These are phyloP conservation scores for Cololabis saira DNA, from an alignment of 2,113 vertebrate genomes.

Conservation along the genomic window DNA sequence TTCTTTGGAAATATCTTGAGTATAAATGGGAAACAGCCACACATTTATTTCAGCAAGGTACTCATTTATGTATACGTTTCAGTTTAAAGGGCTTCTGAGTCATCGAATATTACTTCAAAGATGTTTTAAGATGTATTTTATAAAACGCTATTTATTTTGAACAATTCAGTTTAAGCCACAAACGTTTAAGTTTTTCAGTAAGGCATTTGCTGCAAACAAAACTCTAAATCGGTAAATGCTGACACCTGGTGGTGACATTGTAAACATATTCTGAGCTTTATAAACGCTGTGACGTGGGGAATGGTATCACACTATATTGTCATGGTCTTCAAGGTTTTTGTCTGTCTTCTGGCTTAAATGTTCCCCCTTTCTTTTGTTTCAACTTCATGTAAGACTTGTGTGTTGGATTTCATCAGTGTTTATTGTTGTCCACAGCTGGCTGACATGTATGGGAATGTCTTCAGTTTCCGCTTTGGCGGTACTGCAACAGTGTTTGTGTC, in stretches of 20 bases:
- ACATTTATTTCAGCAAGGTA: slow-evolving; percentile 71
- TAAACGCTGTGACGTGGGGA: too few species aligned
- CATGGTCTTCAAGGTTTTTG: too few species aligned
- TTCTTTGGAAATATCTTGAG: slow-evolving; percentile 74
- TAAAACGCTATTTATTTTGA: too few species aligned
- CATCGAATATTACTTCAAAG: background rate
- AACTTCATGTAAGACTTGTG: too few species aligned
- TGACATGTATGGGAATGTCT: slow-evolving; percentile 79
- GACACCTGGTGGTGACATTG: background rate
- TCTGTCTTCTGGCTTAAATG: too few species aligned
- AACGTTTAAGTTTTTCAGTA: too few species aligned
- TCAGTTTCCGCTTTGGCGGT: slow-evolving; percentile 41
- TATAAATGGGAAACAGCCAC: slow-evolving; percentile 58
- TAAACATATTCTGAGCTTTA: too few species aligned
- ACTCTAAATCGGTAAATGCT: background rate
- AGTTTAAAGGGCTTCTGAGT: background rate
- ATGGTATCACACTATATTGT: too few species aligned
- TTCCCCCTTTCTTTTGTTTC: too few species aligned
- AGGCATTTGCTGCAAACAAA: too few species aligned
- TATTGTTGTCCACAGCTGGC: slow-evolving; percentile 65
- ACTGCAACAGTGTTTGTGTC: slow-evolving; percentile 41
- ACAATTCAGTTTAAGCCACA: too few species aligned
- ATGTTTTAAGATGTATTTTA: background rate
- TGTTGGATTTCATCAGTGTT: too few species aligned
- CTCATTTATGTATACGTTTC: background rate